Evolutionary conservation across 2,113 vertebrate genomes (phyloP).

Genomic region (Lathamus discolor): DNA sequence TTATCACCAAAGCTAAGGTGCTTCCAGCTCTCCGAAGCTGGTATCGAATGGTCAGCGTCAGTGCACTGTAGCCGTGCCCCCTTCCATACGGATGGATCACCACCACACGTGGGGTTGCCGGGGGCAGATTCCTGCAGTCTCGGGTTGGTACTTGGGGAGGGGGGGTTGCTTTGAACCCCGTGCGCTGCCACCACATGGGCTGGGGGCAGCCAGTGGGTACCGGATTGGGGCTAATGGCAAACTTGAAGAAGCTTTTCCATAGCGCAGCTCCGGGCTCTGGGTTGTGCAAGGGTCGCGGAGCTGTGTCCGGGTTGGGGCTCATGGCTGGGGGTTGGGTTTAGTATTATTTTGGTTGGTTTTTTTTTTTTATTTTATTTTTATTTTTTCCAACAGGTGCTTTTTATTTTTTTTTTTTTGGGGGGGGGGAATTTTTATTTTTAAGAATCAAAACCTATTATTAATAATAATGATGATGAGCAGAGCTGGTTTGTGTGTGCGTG

Average conservation of each 20-base stretch:
- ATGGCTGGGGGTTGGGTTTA: background rate
- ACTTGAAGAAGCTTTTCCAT: constrained; percentile 79
- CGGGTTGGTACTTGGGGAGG: constrained; percentile 32
- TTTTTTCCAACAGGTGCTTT: constrained; percentile 34
- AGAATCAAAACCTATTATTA: background rate
- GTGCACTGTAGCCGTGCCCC: constrained; percentile 77
- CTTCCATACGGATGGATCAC: constrained; percentile 78
- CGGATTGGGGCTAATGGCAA: constrained; percentile 77
- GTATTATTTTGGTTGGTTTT: background rate
- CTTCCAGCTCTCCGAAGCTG: constrained; percentile 9
- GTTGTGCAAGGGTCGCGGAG: constrained; percentile 42
- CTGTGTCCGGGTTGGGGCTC: constrained; percentile 30
- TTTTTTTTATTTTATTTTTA: background rate
- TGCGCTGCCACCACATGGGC: constrained; percentile 69
- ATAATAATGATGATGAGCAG: constrained; percentile 45
- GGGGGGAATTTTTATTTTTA: background rate
- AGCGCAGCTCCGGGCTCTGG: constrained; percentile 39
- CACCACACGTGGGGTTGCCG: constrained; percentile 62
- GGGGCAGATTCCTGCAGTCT: constrained; percentile 75
- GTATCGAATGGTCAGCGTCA: constrained; percentile 51
- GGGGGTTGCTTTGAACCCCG: constrained; percentile 22
- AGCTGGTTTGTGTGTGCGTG: constrained; percentile 25
- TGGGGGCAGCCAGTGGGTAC: constrained; percentile 74
- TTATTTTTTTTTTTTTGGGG: background rate
- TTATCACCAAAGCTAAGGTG: background rate